These are phyloP conservation scores for Loris lydekkerianus DNA, from an alignment of 2,797 vertebrate species.

Conservation along the genomic window DNA sequence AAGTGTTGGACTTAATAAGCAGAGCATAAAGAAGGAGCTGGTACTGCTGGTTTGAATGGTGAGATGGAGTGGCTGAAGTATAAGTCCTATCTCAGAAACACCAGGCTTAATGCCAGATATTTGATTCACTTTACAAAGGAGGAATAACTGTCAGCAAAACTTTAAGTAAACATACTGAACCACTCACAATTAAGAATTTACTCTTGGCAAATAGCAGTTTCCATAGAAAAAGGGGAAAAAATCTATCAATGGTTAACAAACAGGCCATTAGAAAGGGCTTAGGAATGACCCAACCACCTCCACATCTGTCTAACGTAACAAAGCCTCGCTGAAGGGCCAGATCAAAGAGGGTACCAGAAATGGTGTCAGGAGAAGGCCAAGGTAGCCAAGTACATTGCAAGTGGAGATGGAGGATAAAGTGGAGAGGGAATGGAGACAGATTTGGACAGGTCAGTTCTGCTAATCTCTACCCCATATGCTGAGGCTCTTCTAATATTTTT, in stretches of 20 bases:
- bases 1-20: background rate
- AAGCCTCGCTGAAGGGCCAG: background rate
- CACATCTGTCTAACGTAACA: no score
- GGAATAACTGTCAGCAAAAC: background rate
- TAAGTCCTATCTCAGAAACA: background rate
- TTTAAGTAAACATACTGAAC: background rate
- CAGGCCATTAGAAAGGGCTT: background rate
- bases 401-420: background rate
- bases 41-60: background rate
- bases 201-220: background rate
- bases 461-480: background rate
- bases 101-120: background rate
- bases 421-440: no score
- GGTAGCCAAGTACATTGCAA: fast-evolving
- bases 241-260: background rate
- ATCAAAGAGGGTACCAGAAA: background rate
- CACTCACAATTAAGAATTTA: background rate
- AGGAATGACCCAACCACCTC: background rate
- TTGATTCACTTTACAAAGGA: background rate
- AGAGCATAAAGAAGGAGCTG: background rate
- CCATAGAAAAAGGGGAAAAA: background rate
- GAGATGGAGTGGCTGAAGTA: background rate
- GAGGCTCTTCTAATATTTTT: background rate
- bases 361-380: background rate
- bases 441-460: background rate